These are phyloP conservation scores for Ceramica pisi DNA, from an alignment of 2,888 invertebrate species.

Conservation along the genomic window DNA sequence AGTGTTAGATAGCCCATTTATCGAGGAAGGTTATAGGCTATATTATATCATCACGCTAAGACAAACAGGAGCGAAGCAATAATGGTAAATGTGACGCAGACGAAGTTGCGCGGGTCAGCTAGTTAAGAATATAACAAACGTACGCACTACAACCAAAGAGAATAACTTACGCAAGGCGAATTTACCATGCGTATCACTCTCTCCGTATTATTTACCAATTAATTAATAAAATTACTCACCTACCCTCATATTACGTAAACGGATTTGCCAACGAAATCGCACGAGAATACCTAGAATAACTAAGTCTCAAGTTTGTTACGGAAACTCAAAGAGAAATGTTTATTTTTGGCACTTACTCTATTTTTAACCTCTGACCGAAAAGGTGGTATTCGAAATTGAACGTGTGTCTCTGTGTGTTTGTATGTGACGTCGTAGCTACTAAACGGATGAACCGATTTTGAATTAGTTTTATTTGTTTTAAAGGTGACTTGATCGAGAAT, in stretches of 20 bases:
- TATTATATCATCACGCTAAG: too few relatives aligned
- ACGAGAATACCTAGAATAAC: slow-evolving; percentile 28
- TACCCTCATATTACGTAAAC: slow-evolving; percentile 49
- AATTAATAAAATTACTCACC: slow-evolving; percentile 64
- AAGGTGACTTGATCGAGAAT: too few relatives aligned
- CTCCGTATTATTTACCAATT: slow-evolving; percentile 63
- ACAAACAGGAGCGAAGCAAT: too few relatives aligned
- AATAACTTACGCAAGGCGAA: slow-evolving; percentile 41
- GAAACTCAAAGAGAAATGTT: slow-evolving; percentile 2
- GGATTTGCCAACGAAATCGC: slow-evolving; percentile 46
- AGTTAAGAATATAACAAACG: neutral
- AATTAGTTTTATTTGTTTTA: too few relatives aligned
- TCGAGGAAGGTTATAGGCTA: too few relatives aligned
- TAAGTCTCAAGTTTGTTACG: slow-evolving; percentile 21
- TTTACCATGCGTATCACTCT: slow-evolving; percentile 56
- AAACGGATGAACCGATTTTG: too few relatives aligned
- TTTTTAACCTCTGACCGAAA: neutral
- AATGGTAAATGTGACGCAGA: too few relatives aligned
- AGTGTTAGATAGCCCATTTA: too few relatives aligned
- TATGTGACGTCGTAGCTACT: too few relatives aligned
- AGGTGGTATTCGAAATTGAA: too few relatives aligned
- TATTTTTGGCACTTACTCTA: neutral
- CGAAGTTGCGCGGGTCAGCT: too few relatives aligned
- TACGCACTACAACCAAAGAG: slow-evolving; percentile 4
- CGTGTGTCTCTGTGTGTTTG: neutral